phyloP scores from a whole-genome alignment of 2,113 vertebrate species.

The Crotalus viridis region DNA sequence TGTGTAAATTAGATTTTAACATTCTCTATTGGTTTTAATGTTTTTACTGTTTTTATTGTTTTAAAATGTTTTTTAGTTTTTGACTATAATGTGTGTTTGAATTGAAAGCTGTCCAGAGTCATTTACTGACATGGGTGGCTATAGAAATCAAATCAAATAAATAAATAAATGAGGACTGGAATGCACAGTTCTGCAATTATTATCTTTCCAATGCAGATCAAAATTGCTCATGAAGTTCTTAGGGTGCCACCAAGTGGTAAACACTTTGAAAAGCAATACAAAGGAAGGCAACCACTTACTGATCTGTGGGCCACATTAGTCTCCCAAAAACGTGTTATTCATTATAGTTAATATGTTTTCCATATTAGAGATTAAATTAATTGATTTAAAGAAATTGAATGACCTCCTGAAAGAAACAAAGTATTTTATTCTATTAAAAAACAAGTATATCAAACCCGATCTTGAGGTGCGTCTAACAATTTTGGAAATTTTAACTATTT shows the following conservation, averaged over 20 bases:
- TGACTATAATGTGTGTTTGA: background rate
- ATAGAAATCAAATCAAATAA: background rate
- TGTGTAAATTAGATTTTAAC: background rate
- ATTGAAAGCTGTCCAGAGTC: background rate
- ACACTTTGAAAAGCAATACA: background rate
- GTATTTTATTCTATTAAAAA: background rate
- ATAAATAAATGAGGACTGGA: background rate
- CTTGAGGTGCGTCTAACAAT: background rate
- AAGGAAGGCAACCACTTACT: background rate
- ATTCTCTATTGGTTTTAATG: background rate
- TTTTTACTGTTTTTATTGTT: background rate
- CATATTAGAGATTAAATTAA: background rate
- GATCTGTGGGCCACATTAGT: background rate
- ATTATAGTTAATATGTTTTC: background rate
- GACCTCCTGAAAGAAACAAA: background rate
- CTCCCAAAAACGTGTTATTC: background rate
- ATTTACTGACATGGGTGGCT: background rate
- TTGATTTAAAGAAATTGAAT: background rate
- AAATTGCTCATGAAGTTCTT: background rate
- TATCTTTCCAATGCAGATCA: background rate
- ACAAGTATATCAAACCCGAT: background rate
- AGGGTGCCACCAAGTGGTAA: constrained; percentile 40
- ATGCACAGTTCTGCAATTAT: background rate
- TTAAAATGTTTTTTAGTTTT: background rate
- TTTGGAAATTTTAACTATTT: background rate